Evolutionary conservation across 2,797 vertebrate genomes (phyloP), one percentile per base, ranked within the genome.

Genomic region (Peromyscus eremicus): DNA sequence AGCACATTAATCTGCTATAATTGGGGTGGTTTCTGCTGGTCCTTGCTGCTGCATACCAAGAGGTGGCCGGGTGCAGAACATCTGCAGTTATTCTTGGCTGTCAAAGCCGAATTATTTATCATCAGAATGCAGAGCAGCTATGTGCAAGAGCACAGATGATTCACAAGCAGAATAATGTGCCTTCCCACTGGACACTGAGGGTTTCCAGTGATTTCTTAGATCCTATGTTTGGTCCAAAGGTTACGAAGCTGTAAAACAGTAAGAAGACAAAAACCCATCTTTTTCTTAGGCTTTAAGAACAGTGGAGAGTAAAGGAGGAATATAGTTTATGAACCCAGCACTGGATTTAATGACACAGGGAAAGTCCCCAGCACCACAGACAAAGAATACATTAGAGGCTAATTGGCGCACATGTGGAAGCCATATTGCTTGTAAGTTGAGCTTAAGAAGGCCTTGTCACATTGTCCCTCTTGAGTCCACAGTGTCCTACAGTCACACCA

Each of bases 21-120:
- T 76, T 66, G 91, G 90, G 86, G 34, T 87, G 91, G 88, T 21
- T 85, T 93, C 94, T 97, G 81, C 89, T 96, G 73, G 29, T 92
- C 77, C 34, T 88, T 95, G 93, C 88, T 89, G 62, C 93, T 96
- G 91, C 91, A 95, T 80, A 97, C 91, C 84, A 96, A 95, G 92
- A 96, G 94, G 86, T 89, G 91, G 94, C 91, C 87, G 93, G 1
- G 80, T 81, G 94, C 98, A 89, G 89, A 97, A 95, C 96, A 97
- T 97, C 95, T 97, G 98, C 98, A 97, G 95, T 90, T 98, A 91
- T 95, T 98, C 97, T 92, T 89, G 96, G 93, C 68, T 96, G 57
- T 94, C 97, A 96, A 94, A 97, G 97, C 52, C 95, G 97, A 98
- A 98, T 94, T 55, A 97, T 21, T 89, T 97, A 94, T 82, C 95